Base-by-base conservation (phyloP, 2,113 vertebrate genomes). In the Periophthalmus modestus region DNA sequence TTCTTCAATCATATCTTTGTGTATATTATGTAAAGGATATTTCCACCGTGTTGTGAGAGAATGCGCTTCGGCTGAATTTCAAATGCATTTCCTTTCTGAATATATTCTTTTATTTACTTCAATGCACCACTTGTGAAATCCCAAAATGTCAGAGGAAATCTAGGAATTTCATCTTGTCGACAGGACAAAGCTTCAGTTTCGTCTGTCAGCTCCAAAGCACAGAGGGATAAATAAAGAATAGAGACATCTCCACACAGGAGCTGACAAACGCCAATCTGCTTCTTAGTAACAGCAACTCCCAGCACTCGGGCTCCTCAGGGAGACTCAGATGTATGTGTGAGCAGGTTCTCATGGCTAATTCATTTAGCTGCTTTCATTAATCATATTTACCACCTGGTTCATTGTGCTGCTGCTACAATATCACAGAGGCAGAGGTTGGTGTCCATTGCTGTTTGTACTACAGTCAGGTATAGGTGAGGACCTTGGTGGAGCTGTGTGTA, bases 1-100 rank as follows among this genome's bases (percentile, higher is more conserved):
- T 73, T 83, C 90, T 86, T 81, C 76, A 75, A 11, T 52, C 70
- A 69, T 80, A 82, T 76, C 85, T 79, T 21, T 55, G 52, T 55
- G 52, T 10, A 83, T 82, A 86, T 85, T 66, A 80, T 88, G 80
- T 80, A 79, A 73, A 81, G 77, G 72, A 61, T 69, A 73, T 72
- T 78, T 72, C 71, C 79, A 61, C 61, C 55, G 83, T 75, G 77
- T 78, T 28, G 23, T 69, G 72, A 87, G 89, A 69, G 74, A 50
- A 72, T 85, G 62, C 39, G 68, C 73, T 76, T 80, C 74, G 63
- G 80, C 77, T 81, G 72, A 71, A 76, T 78, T 76, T 83, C 24
- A 72, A 82, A 79, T 71, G 36, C 58, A 46, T 69, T 75, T 77
- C 73, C 63, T 79, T 14, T 11, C 52, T 78, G 85, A 82, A 72